Evolutionary conservation across 2,797 vertebrate genomes (phyloP).

Genomic region (Lacerta bilineata): DNA sequence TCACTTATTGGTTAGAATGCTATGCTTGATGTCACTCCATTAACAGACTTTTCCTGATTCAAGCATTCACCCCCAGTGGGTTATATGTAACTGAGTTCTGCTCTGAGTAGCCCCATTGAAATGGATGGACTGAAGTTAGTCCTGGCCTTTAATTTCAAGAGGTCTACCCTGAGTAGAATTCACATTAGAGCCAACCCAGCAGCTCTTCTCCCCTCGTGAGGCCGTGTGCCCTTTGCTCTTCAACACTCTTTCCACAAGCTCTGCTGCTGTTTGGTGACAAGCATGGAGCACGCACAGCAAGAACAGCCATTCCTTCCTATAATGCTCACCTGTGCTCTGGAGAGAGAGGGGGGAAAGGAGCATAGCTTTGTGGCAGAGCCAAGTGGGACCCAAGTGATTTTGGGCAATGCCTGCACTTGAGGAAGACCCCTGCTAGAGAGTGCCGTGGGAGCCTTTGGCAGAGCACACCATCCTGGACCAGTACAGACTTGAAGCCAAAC

Average conservation of each 20-base stretch:
- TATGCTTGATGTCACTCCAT: neutral
- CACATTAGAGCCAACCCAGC: no score
- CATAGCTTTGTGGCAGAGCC: neutral
- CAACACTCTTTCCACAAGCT: neutral
- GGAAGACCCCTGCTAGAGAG: neutral
- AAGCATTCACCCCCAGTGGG: neutral
- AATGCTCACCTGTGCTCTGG: neutral
- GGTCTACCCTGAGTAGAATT: no score
- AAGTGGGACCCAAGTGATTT: neutral
- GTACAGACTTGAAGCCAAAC: neutral
- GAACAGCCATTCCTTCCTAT: neutral
- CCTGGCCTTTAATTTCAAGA: no score
- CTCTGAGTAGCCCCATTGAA: no score
- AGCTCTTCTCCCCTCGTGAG: neutral
- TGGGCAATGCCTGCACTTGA: neutral
- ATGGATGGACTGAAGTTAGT: no score
- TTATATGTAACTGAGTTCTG: no score
- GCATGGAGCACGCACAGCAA: neutral
- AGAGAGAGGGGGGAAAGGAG: neutral
- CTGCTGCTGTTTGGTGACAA: no score
- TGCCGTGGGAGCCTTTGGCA: neutral
- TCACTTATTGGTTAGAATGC: neutral
- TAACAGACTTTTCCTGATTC: neutral
- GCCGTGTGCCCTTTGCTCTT: no score
- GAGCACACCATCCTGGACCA: neutral